phyloP scores from a whole-genome alignment of 2,113 vertebrate species.

The Anhinga rufa region DNA sequence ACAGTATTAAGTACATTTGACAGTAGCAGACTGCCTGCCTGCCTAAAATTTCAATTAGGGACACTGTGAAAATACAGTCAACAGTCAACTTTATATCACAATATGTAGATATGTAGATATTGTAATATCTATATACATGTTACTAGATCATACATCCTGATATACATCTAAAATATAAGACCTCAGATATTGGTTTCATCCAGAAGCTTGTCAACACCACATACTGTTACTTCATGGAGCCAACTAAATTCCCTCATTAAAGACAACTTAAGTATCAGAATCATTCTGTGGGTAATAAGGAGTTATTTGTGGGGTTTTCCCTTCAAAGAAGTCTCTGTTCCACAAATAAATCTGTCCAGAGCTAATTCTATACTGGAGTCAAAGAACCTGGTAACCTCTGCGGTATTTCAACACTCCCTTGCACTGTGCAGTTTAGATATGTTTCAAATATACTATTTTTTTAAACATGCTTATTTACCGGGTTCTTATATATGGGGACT shows the following conservation, averaged over 20 bases:
- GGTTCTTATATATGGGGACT: not conserved
- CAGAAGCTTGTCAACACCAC: not conserved
- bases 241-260: not conserved
- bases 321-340: not conserved
- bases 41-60: not conserved
- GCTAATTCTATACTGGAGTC: not conserved
- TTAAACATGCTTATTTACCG: not conserved
- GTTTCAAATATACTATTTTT: not conserved
- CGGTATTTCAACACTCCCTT: not conserved
- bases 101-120: not conserved
- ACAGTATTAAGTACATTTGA: not conserved
- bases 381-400: not conserved
- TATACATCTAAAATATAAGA: not conserved
- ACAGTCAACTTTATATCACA: not conserved
- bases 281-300: not conserved
- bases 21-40: not conserved
- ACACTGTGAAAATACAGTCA: not conserved
- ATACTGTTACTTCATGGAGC: not conserved
- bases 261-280: not conserved
- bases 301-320: not conserved
- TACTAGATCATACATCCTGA: not conserved
- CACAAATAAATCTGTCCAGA: not conserved
- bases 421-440: not conserved
- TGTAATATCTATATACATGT: not conserved
- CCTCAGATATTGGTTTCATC: not conserved